These are phyloP conservation scores for Caranx ignobilis DNA, from an alignment of 2,113 vertebrate species.

Conservation along the genomic window DNA sequence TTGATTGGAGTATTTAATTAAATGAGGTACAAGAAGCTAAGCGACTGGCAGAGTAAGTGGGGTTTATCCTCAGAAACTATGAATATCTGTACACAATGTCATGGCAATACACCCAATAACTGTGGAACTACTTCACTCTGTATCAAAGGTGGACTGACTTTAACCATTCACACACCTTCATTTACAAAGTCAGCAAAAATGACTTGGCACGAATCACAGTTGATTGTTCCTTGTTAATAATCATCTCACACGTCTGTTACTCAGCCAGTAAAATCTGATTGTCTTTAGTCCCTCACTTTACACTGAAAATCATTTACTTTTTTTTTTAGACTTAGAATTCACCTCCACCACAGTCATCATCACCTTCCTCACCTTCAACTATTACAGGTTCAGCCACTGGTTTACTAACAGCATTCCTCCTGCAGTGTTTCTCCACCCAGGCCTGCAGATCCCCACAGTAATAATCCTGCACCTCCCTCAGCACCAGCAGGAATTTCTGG, in stretches of 20 bases:
- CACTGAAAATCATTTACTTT: neutral
- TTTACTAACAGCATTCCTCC: neutral
- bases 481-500: slow-evolving; percentile 70
- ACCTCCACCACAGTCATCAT: neutral
- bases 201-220: slow-evolving; percentile 12
- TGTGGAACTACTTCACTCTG: too few relatives aligned
- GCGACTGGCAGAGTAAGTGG: too few relatives aligned
- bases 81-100: too few relatives aligned
- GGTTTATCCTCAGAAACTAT: too few relatives aligned
- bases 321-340: neutral
- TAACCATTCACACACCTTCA: neutral
- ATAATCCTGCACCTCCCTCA: slow-evolving; percentile 76
- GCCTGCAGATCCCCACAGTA: slow-evolving; percentile 74
- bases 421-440: slow-evolving; percentile 74
- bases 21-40: too few relatives aligned
- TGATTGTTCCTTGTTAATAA: slow-evolving; percentile 25
- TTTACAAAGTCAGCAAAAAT: neutral
- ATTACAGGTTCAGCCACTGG: neutral
- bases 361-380: slow-evolving; percentile 40
- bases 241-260: slow-evolving; percentile 7
- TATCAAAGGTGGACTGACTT: neutral
- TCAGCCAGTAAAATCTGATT: slow-evolving; percentile 3
- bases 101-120: too few relatives aligned
- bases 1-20: too few relatives aligned
- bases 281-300: neutral